These are phyloP conservation scores for Thumatha senex DNA, from an alignment of 2,888 invertebrate species.

Conservation along the genomic window DNA sequence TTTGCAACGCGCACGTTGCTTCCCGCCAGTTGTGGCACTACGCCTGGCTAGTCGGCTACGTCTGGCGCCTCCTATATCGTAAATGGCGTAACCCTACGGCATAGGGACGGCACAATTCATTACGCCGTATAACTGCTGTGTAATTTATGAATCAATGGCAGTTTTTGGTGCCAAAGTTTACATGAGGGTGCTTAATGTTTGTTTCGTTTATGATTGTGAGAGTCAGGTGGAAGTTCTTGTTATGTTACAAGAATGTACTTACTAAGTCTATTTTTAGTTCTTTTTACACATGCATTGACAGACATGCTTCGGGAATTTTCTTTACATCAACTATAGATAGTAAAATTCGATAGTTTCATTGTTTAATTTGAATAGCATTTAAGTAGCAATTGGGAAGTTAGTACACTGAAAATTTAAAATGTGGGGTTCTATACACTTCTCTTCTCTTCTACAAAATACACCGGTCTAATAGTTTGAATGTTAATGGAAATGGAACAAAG, in stretches of 20 bases:
- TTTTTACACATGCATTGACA: too few species aligned
- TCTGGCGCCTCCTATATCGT: constrained; percentile 12
- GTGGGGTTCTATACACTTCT: too few species aligned
- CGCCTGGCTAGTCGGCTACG: constrained; percentile 5
- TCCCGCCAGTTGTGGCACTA: constrained; percentile 22
- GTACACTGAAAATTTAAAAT: too few species aligned
- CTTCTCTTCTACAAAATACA: too few species aligned
- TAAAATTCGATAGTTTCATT: too few species aligned
- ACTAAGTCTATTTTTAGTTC: too few species aligned
- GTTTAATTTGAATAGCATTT: too few species aligned
- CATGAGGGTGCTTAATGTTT: constrained; percentile 10
- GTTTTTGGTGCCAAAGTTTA: constrained; percentile 5
- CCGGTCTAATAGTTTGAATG: too few species aligned
- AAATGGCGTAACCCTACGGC: constrained; percentile 8
- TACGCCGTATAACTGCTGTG: constrained; percentile 25
- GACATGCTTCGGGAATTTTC: background rate
- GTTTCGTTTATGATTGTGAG: constrained; percentile 1
- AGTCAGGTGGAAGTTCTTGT: constrained; percentile 4
- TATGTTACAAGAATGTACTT: background rate
- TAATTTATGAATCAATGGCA: constrained; percentile 28
- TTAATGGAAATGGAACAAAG: too few species aligned
- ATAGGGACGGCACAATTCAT: constrained; percentile 17
- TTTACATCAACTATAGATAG: too few species aligned
- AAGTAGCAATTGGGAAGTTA: too few species aligned
- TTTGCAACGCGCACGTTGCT: constrained; percentile 66